Percentiles rank a stretch among this genome's conserved stretches.
Conservation (phyloP, 2,888 invertebrate species). For the Amphipyra tragopoginis region DNA sequence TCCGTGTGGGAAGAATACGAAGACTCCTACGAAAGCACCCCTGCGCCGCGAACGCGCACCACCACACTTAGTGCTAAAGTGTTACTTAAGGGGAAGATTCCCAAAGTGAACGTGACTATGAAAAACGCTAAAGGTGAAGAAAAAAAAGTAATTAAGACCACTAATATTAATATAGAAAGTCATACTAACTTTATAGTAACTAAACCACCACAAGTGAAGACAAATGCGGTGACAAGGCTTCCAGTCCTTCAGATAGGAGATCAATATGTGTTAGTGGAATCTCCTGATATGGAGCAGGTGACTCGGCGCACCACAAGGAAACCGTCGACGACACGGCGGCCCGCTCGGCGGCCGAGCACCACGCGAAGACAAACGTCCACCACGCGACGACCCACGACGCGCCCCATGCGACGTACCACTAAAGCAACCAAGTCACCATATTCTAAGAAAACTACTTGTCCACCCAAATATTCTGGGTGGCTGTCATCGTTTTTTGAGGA, state of each 20-base stretch:
- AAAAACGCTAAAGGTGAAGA: constrained; percentile 75
- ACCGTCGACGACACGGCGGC: constrained; percentile 62
- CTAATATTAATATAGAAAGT: constrained; percentile 85
- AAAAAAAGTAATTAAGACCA: constrained; percentile 79
- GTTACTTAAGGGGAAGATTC: constrained; percentile 74
- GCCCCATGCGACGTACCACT: constrained; percentile 61
- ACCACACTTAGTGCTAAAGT: constrained; percentile 79
- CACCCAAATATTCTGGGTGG: constrained; percentile 76
- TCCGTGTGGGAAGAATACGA: constrained; percentile 81
- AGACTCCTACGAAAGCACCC: constrained; percentile 74
- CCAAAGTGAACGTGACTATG: constrained; percentile 79
- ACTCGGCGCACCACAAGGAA: constrained; percentile 60
- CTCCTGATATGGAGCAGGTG: constrained; percentile 55
- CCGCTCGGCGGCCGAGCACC: constrained; percentile 60
- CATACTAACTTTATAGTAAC: constrained; percentile 86
- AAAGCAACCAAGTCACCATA: constrained; percentile 73
- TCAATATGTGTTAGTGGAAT: constrained; percentile 72
- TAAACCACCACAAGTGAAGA: constrained; percentile 67
- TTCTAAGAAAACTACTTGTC: constrained; percentile 73
- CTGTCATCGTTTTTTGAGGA: constrained; percentile 77
- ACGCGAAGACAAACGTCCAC: constrained; percentile 53
- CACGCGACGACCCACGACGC: constrained; percentile 58
- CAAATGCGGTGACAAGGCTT: constrained; percentile 58
- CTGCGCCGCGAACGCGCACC: constrained; percentile 65
- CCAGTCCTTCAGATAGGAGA: constrained; percentile 67